Evolutionary conservation across 2,888 invertebrate species (phyloP).

Genomic region (Nephrotoma appendiculata): DNA sequence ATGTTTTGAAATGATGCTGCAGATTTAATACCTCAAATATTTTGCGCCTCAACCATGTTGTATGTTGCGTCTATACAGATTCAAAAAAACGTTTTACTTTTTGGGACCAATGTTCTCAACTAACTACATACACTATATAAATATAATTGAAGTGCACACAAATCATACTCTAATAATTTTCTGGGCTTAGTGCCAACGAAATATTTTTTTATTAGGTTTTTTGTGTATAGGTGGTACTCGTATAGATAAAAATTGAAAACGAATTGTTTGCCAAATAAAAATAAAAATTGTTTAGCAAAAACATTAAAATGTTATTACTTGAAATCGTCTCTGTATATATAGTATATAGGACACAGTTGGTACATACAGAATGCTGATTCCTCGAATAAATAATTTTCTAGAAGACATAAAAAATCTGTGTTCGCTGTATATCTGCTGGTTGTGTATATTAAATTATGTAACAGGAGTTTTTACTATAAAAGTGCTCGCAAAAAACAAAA

Average conservation of each 20-base stretch:
- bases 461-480: not conserved
- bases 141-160: not conserved
- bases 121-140: not conserved
- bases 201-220: not conserved
- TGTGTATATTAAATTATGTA: not conserved
- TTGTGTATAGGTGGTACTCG: not conserved
- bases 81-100: not conserved
- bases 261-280: not conserved
- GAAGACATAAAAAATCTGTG: not conserved
- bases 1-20: not conserved
- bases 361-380: not conserved
- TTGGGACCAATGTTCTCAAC: not conserved
- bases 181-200: not conserved
- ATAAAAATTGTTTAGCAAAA: not conserved
- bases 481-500: not conserved
- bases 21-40: not conserved
- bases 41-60: not conserved
- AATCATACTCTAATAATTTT: not conserved
- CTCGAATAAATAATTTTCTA: not conserved
- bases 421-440: not conserved
- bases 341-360: not conserved
- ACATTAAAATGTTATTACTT: not conserved
- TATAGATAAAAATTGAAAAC: not conserved
- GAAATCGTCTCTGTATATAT: not conserved
- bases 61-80: not conserved